Evolutionary conservation across 1,140 invertebrate genomes (phyloP).

Genomic region (Galendromus occidentalis): DNA sequence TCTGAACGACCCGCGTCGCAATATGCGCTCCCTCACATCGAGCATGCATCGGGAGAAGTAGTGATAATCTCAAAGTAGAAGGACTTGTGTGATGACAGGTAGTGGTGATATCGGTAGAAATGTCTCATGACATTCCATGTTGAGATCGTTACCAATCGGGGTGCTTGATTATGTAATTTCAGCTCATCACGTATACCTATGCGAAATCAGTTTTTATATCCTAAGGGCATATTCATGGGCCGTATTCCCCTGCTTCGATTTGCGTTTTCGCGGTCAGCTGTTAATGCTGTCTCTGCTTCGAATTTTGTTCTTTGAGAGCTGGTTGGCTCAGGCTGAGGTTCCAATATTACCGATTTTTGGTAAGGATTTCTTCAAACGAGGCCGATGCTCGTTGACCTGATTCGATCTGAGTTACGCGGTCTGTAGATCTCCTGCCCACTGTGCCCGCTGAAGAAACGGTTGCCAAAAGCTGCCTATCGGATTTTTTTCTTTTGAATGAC

Average conservation of each 20-base stretch:
- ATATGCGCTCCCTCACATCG: too few species aligned
- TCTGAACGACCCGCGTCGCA: too few species aligned
- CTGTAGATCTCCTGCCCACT: slow-evolving; percentile 11
- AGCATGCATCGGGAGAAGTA: too few species aligned
- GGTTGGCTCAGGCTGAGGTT: not conserved
- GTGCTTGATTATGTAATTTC: too few species aligned
- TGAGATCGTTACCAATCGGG: too few species aligned
- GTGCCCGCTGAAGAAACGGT: slow-evolving; percentile 11
- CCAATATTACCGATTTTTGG: not conserved
- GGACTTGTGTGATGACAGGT: too few species aligned
- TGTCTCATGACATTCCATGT: too few species aligned
- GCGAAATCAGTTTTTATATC: not conserved
- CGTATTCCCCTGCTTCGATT: slow-evolving; percentile 9
- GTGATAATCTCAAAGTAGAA: too few species aligned
- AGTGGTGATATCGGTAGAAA: too few species aligned
- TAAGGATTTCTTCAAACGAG: slow-evolving; percentile 11
- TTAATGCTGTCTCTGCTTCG: not conserved
- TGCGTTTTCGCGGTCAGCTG: not conserved
- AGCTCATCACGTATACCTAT: too few species aligned
- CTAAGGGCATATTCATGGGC: slow-evolving; percentile 5
- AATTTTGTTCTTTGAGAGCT: not conserved
- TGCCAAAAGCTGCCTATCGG: not conserved
- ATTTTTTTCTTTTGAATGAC: not conserved
- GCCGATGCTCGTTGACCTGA: slow-evolving; percentile 2
- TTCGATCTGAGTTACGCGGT: slow-evolving; percentile 6